These are phyloP conservation scores for Microtus oregoni DNA, from an alignment of 2,113 vertebrate species.

Conservation along the genomic window DNA sequence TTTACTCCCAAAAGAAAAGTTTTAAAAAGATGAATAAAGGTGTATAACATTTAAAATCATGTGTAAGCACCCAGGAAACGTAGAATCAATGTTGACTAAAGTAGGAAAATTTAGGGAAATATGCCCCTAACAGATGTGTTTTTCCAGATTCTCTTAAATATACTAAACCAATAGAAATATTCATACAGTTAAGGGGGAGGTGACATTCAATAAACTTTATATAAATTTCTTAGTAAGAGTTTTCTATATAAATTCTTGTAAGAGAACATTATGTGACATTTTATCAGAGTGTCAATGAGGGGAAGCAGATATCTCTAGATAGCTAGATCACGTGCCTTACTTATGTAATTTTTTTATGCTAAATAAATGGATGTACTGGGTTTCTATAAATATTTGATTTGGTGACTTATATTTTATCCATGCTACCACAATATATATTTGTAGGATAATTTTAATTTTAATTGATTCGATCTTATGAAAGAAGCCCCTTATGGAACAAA, in stretches of 20 bases:
- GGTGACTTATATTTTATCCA: not conserved
- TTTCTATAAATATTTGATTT: not conserved
- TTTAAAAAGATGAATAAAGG: constrained; percentile 44
- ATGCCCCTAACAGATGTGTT: not conserved
- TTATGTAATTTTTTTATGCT: not conserved
- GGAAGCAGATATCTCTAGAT: not conserved
- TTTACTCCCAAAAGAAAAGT: not conserved
- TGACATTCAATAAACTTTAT: not conserved
- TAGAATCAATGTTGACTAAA: not conserved
- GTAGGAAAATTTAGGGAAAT: constrained; percentile 27
- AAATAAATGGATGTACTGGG: not conserved
- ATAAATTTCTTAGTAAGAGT: not conserved
- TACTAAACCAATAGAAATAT: not conserved
- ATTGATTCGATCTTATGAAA: no score
- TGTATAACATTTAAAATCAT: constrained; percentile 44
- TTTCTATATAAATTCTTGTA: constrained; percentile 7
- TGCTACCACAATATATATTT: not conserved
- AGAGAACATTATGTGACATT: not conserved
- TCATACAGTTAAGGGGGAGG: not conserved
- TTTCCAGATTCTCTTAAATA: constrained; percentile 16
- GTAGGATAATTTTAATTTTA: not conserved
- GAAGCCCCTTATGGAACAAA: no score
- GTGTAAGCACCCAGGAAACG: not conserved
- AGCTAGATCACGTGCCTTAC: not conserved
- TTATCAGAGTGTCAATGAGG: not conserved